phyloP scores from a whole-genome alignment of 1,140 invertebrate species.

The Rhagoletis pomonella region DNA sequence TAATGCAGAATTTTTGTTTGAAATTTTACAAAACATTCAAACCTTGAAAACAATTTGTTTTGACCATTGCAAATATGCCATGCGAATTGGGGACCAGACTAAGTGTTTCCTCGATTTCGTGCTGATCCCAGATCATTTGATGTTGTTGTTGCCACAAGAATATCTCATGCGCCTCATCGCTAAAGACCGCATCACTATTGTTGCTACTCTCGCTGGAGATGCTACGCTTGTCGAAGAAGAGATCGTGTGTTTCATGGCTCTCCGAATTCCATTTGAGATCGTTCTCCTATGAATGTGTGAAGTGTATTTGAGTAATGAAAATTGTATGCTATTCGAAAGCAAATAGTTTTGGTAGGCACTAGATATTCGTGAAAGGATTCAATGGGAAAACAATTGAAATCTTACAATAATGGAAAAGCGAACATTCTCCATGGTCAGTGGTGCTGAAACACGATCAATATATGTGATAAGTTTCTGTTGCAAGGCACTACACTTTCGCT shows the following conservation, averaged over 20 bases:
- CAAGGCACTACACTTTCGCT: not conserved
- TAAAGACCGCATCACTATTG: conserved; percentile 71
- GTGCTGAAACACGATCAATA: not conserved
- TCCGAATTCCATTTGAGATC: conserved; percentile 72
- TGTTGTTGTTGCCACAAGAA: conserved; percentile 67
- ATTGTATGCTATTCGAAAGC: not conserved
- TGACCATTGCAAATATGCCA: conserved; percentile 75
- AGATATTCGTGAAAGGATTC: not conserved
- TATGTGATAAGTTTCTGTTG: not conserved
- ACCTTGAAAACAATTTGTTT: conserved; percentile 72
- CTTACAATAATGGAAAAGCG: conserved; percentile 74
- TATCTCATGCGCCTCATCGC: conserved; percentile 70
- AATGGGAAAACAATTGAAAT: conserved; percentile 6
- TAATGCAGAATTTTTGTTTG: too few species aligned
- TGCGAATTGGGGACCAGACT: conserved; percentile 75
- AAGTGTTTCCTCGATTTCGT: conserved; percentile 73
- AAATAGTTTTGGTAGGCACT: not conserved
- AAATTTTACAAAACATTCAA: not conserved
- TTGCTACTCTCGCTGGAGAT: conserved; percentile 75
- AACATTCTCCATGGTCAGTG: conserved; percentile 69
- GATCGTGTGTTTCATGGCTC: conserved; percentile 63
- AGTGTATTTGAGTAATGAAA: too few species aligned
- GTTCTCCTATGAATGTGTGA: conserved; percentile 65
- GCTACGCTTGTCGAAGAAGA: conserved; percentile 70
- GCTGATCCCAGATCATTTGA: conserved; percentile 74